Evolutionary conservation across 1,140 invertebrate genomes (phyloP).

Genomic region (Sminthurides bifidus): DNA sequence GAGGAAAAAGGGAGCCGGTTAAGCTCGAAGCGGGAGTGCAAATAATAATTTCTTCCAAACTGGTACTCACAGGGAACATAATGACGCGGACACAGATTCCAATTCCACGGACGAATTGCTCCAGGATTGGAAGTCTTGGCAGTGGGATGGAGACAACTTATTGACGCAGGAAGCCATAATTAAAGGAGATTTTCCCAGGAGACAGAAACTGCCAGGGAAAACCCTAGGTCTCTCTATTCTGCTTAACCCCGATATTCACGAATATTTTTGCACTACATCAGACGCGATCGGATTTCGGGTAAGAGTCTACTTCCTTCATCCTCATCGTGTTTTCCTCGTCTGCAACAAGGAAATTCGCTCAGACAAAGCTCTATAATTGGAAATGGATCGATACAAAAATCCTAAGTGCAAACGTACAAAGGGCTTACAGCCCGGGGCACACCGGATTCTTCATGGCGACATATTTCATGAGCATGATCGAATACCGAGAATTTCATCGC

Average conservation of each 20-base stretch:
- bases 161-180: not conserved
- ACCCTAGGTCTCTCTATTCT: slow-evolving; percentile 20
- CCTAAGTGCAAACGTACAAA: no score
- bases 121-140: slow-evolving; percentile 4
- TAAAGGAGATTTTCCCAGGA: not conserved
- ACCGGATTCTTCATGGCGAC: no score
- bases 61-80: no score
- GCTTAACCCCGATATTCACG: slow-evolving; percentile 20
- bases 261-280: slow-evolving; percentile 28
- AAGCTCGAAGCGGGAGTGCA: no score
- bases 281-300: slow-evolving; percentile 26
- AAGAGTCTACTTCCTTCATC: not conserved
- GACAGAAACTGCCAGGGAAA: slow-evolving; percentile 18
- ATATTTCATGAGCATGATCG: no score
- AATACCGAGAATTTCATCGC: no score
- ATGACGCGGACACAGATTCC: not conserved
- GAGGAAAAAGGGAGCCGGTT: no score
- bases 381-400: no score
- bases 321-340: no score
- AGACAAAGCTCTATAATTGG: no score
- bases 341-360: no score
- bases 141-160: slow-evolving; percentile 9
- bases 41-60: not conserved
- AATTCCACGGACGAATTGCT: slow-evolving; percentile 2
- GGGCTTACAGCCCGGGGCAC: no score